A percentile compares a stretch with the other conserved stretches of the same genome.
Evolutionary conservation across 2,113 vertebrate genomes (phyloP).

Genomic region (Datnioides undecimradiatus): DNA sequence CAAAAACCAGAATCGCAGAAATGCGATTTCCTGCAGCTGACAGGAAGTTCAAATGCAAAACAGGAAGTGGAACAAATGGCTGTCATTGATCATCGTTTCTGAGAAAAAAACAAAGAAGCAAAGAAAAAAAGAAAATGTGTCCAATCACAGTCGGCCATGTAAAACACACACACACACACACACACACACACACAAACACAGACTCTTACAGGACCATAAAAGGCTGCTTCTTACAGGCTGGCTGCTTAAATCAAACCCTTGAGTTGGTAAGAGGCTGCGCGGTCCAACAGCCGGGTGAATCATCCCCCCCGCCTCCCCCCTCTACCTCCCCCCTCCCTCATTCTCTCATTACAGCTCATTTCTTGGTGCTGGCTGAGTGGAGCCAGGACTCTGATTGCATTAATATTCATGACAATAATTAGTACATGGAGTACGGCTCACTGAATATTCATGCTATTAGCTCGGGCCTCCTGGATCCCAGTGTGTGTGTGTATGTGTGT

Average conservation of each 20-base stretch:
- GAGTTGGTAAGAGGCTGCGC: constrained; percentile 61
- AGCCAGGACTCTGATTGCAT: constrained; percentile 91
- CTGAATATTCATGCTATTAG: constrained; percentile 99
- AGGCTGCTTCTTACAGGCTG: constrained; percentile 72
- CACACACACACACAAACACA: neutral
- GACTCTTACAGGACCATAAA: constrained; percentile 20
- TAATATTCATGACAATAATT: constrained; percentile 99
- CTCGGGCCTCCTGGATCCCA: constrained; percentile 92
- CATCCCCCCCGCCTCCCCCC: constrained; percentile 55
- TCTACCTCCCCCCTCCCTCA: constrained; percentile 57
- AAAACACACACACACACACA: constrained; percentile 19
- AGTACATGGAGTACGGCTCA: constrained; percentile 94
- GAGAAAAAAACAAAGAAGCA: too few species aligned
- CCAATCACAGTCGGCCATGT: too few species aligned
- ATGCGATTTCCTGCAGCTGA: too few species aligned
- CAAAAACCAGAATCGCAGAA: too few species aligned
- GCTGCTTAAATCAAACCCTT: constrained; percentile 69
- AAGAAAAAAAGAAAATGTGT: too few species aligned
- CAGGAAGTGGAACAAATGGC: neutral
- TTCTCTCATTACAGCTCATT: constrained; percentile 95
- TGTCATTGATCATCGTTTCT: too few species aligned
- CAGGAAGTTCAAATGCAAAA: neutral
- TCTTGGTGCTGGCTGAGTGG: constrained; percentile 91
- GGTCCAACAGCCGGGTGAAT: constrained; percentile 62
- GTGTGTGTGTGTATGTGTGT: constrained; percentile 88